These are phyloP conservation scores for Micrastur ruficollis DNA, from an alignment of 2,797 vertebrate genomes.

Conservation along the genomic window DNA sequence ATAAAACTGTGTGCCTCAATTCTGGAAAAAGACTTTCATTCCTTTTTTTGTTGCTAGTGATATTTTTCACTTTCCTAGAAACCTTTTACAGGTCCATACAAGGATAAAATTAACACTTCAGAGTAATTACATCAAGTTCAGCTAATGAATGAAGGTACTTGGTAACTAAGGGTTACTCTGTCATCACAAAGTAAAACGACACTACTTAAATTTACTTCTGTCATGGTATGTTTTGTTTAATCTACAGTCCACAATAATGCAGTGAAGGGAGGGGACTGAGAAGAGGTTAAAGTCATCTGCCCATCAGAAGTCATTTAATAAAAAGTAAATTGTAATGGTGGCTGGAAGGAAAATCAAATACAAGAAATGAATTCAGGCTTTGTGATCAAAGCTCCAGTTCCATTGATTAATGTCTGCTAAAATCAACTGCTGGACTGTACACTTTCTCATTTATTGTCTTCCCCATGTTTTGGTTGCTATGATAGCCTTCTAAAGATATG, in stretches of 20 bases:
- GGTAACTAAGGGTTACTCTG: constrained; percentile 16
- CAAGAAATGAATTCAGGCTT: constrained; percentile 66
- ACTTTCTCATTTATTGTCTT: neutral
- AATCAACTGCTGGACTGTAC: constrained; percentile 32
- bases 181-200: constrained; percentile 19
- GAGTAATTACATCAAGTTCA: constrained; percentile 32
- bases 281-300: constrained; percentile 48
- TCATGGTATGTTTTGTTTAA: constrained; percentile 25
- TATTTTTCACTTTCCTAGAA: constrained; percentile 11
- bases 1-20: neutral
- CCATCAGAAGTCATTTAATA: constrained; percentile 66
- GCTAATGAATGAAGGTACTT: constrained; percentile 35
- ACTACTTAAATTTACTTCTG: constrained; percentile 36
- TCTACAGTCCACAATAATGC: constrained; percentile 5
- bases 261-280: neutral
- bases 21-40: neutral
- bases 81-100: neutral
- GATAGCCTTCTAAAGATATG: constrained; percentile 43
- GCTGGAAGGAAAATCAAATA: constrained; percentile 70
- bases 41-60: neutral
- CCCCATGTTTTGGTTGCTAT: constrained; percentile 23
- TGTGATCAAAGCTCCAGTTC: constrained; percentile 44
- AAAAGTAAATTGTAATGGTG: constrained; percentile 52
- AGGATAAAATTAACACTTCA: constrained; percentile 60
- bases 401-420: constrained; percentile 61